Evolutionary conservation across 2,113 vertebrate genomes (phyloP).

Genomic region (Merops nubicus): DNA sequence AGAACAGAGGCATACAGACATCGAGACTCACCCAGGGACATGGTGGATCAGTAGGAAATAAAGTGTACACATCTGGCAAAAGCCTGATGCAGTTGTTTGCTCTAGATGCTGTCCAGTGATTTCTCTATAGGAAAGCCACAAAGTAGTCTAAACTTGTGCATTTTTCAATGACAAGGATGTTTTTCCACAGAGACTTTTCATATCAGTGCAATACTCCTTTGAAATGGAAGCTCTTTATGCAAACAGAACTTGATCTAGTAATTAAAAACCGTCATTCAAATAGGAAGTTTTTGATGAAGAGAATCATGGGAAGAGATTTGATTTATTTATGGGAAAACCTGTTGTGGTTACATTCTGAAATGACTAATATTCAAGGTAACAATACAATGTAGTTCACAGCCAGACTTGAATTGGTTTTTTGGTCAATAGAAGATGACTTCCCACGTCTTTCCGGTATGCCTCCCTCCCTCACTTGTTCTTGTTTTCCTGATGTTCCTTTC

Average conservation of each 20-base stretch:
- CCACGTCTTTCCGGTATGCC: neutral
- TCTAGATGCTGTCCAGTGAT: neutral
- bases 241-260: conserved; percentile 50
- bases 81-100: neutral
- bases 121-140: conserved; percentile 2
- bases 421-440: conserved; percentile 14
- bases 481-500: neutral
- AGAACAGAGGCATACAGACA: neutral
- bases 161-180: conserved; percentile 23
- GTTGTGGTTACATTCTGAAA: conserved; percentile 48
- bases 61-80: neutral
- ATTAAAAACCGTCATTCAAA: conserved; percentile 65
- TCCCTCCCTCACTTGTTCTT: neutral
- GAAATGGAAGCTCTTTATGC: conserved; percentile 59
- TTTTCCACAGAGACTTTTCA: conserved; percentile 17
- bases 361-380: conserved; percentile 17
- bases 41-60: neutral
- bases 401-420: conserved; percentile 1
- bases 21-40: neutral
- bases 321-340: conserved; percentile 61
- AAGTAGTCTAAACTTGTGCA: neutral
- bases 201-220: conserved; percentile 44
- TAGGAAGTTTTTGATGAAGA: conserved; percentile 39
- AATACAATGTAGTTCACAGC: neutral
- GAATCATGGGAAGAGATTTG: conserved; percentile 49